phyloP scores from a whole-genome alignment of 2,888 invertebrate genomes.

The Hipparchia sbordonii region DNA sequence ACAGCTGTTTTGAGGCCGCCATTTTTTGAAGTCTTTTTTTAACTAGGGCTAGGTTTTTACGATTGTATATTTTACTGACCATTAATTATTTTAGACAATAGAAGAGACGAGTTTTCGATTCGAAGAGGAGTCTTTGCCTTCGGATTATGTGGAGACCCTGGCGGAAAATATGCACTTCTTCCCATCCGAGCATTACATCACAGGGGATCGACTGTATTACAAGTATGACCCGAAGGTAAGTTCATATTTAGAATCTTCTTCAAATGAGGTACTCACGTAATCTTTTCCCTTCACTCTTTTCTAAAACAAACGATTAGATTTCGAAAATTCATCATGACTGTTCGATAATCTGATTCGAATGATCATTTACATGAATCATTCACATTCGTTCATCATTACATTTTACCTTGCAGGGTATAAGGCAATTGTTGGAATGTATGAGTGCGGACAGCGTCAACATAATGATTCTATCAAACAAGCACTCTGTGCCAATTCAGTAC shows the following conservation, averaged over 20 bases:
- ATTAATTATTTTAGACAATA: conserved; percentile 78
- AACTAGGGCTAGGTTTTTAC: too few relatives aligned
- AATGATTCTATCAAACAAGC: conserved; percentile 86
- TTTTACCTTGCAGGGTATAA: conserved; percentile 75
- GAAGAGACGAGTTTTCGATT: conserved; percentile 89
- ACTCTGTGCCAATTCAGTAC: conserved; percentile 76
- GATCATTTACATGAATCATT: too few relatives aligned
- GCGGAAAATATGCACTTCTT: conserved; percentile 91
- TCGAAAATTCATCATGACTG: too few relatives aligned
- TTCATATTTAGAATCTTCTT: background rate
- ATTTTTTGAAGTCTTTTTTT: too few relatives aligned
- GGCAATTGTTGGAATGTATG: conserved; percentile 83
- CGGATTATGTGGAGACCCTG: conserved; percentile 90
- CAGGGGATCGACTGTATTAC: conserved; percentile 88
- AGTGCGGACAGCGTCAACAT: conserved; percentile 87
- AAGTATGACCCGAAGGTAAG: conserved; percentile 88
- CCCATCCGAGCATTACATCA: conserved; percentile 89
- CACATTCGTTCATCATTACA: too few relatives aligned
- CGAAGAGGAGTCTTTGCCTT: conserved; percentile 86
- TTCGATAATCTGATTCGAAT: too few relatives aligned
- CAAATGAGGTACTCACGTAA: too few relatives aligned
- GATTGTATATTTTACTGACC: too few relatives aligned
- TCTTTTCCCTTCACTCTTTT: background rate
- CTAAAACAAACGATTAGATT: too few relatives aligned
- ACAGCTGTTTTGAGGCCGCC: too few relatives aligned